phyloP scores from a whole-genome alignment of 2,888 invertebrate genomes.

The Dorcus hopei region DNA sequence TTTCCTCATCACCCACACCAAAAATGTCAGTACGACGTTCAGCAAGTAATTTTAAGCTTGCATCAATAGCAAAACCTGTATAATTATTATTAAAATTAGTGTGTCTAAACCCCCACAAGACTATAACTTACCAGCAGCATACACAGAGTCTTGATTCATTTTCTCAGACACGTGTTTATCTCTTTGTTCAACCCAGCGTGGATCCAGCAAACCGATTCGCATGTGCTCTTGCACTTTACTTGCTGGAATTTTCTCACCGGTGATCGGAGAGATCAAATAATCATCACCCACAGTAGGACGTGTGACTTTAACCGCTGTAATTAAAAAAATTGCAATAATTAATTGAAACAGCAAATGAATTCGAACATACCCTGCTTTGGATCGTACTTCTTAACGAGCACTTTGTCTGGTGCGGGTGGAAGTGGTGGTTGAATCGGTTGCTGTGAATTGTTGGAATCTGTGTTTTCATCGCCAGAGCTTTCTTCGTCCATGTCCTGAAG shows the following conservation, averaged over 20 bases:
- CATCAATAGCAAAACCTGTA: constrained; percentile 84
- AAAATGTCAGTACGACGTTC: constrained; percentile 99
- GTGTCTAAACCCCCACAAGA: neutral
- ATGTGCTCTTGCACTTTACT: constrained; percentile 98
- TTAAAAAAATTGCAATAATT: constrained; percentile 2
- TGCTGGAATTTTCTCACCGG: constrained; percentile 95
- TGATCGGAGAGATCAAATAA: constrained; percentile 96
- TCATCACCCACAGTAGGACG: constrained; percentile 73
- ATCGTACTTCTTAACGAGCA: constrained; percentile 96
- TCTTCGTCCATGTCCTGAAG: constrained; percentile 94
- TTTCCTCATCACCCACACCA: constrained; percentile 98
- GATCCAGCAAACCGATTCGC: constrained; percentile 93
- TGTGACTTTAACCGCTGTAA: constrained; percentile 53
- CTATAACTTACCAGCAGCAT: constrained; percentile 57
- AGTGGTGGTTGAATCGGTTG: constrained; percentile 60
- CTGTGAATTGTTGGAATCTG: constrained; percentile 37
- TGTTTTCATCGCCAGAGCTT: constrained; percentile 69
- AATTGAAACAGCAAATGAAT: neutral
- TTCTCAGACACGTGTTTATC: constrained; percentile 93
- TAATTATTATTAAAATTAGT: constrained; percentile 35
- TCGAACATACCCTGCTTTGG: constrained; percentile 71
- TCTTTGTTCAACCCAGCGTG: constrained; percentile 95
- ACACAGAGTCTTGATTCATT: constrained; percentile 84
- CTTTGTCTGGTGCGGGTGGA: constrained; percentile 87
- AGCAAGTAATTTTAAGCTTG: constrained; percentile 91